Conservation (phyloP, 2,797 vertebrate genomes). For the Sebastes nivosus region DNA sequence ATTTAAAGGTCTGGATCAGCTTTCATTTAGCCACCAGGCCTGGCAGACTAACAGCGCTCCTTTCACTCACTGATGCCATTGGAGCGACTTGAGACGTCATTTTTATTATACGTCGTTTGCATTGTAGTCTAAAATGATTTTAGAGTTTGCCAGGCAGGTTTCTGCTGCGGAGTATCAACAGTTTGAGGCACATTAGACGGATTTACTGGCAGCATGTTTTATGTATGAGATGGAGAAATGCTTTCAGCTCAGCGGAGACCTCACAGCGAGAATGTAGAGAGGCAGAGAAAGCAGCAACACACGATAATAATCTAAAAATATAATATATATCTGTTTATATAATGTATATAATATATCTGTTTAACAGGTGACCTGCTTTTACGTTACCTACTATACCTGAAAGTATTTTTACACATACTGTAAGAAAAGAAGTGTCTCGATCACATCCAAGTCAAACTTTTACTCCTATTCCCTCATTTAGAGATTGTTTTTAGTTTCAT, state of each 20-base stretch:
- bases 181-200: constrained; percentile 24
- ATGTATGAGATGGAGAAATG: constrained; percentile 6
- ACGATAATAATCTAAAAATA: neutral
- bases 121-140: constrained; percentile 57
- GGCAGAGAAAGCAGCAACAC: neutral
- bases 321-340: neutral
- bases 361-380: neutral
- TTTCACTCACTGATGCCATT: constrained; percentile 64
- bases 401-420: neutral
- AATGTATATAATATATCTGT: neutral
- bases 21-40: constrained; percentile 60
- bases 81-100: constrained; percentile 36
- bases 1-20: constrained; percentile 64
- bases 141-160: constrained; percentile 31
- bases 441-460: neutral
- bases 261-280: constrained; percentile 26
- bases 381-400: neutral
- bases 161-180: constrained; percentile 15
- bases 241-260: constrained; percentile 25
- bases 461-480: neutral
- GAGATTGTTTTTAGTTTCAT: neutral
- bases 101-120: constrained; percentile 57
- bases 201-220: constrained; percentile 46
- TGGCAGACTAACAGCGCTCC: constrained; percentile 71
- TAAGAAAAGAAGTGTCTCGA: neutral